Percentiles rank a stretch among this genome's conserved stretches.
These are phyloP conservation scores for Halcyon smyrnensis DNA, from an alignment of 2,797 vertebrate species.

Conservation along the genomic window DNA sequence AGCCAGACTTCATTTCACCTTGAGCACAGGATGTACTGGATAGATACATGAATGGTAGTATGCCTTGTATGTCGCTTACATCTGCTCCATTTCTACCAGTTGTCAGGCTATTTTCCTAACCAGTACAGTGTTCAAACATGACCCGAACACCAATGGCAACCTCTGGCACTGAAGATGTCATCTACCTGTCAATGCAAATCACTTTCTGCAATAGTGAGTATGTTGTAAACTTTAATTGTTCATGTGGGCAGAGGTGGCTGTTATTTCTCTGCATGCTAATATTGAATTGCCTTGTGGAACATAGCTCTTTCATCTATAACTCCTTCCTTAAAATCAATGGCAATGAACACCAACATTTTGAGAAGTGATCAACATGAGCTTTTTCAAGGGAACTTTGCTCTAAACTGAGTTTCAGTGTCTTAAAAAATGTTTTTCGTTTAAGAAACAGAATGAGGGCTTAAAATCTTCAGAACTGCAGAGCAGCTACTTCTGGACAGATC, in stretches of 20 bases:
- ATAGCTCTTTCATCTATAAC: neutral
- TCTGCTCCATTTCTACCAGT: neutral
- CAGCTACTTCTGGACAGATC: neutral
- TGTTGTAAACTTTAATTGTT: constrained; percentile 8
- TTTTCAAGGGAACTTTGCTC: neutral
- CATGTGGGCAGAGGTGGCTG: neutral
- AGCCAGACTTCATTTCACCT: neutral
- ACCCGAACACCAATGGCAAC: neutral
- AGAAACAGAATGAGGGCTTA: neutral
- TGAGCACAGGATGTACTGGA: neutral
- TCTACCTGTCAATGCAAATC: neutral
- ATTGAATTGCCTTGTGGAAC: neutral
- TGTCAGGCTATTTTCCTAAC: neutral
- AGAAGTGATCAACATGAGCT: neutral
- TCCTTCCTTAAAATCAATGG: neutral
- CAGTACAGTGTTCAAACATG: neutral
- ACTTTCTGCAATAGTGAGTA: neutral
- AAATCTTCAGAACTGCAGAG: neutral
- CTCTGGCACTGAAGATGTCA: neutral
- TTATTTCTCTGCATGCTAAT: neutral
- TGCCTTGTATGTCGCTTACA: neutral
- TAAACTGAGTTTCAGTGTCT: neutral
- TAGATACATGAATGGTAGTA: neutral
- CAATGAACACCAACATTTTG: neutral
- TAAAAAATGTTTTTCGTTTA: neutral